Evolutionary conservation across 2,888 invertebrate species (phyloP), one percentile per base, ranked within the genome.

Genomic region (Nomada ferruginata): DNA sequence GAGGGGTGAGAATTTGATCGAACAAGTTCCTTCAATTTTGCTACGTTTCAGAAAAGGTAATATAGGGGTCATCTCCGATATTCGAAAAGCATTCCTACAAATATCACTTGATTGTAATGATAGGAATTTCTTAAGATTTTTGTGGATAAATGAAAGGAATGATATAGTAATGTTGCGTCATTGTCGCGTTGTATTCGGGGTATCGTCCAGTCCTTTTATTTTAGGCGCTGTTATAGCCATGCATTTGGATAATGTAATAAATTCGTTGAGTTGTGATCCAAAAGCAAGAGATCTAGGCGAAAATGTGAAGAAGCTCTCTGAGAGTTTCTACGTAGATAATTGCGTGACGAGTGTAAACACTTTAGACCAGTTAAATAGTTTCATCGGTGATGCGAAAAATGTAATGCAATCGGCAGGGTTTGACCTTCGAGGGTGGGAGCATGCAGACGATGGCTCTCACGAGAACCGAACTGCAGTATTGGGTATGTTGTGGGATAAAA

Each of bases 161-260:
- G 61, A 72, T 13, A 55, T 71, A 0, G 57, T 76, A 9, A 42
- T 75, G 3, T 86, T 80, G 18, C 75, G 85, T 5, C 89, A 90
- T 74, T 55, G 65, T 29, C 15, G 88, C 20, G 87, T 91, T 5
- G 87, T 90, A 0, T 90, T 91, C 65, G 90, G 90, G 44, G 83
- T 89, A 0, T 65, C 78, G 0, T 83, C 76, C 9, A 89, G 87
- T 36, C 86, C 87, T 1, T 90, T 88, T 76, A 57, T 90, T 18
- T 76, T 90, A 13, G 88, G 82, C 0, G 89, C 88, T 0, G 83
- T 86, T 0, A 82, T 91, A 2, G 70, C 86, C 18, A 68, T 85
- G 65, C 89, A 89, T 77, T 76, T 91, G 15, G 2, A 10, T 0
- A 59, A 57, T 4, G 0, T 72, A 10, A 26, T 70, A 5, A 1